A percentile compares a stretch with the other conserved stretches of the same genome.
phyloP scores from a whole-genome alignment of 2,797 vertebrate genomes.

The Todus mexicanus region DNA sequence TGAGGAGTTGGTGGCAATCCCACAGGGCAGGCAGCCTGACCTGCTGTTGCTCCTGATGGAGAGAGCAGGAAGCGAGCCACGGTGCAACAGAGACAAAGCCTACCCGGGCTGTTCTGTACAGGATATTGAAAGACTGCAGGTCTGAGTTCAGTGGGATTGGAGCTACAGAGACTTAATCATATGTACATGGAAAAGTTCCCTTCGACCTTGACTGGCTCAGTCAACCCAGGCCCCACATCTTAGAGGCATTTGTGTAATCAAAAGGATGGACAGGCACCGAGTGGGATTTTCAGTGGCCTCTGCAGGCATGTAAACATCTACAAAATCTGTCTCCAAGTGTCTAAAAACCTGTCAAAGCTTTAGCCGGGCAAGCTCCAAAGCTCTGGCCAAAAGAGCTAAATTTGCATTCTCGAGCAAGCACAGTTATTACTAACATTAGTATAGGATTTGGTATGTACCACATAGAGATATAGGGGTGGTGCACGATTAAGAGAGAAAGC shows the following conservation, averaged over 20 bases:
- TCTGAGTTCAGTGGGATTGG: not conserved
- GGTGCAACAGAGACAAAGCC: accelerated
- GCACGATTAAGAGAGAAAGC: not conserved
- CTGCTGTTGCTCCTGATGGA: not conserved
- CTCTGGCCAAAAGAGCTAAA: not conserved
- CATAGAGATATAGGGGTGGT: not conserved
- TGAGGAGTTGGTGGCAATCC: not conserved
- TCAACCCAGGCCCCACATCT: not conserved
- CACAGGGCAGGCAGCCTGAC: not conserved
- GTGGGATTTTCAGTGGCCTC: not conserved
- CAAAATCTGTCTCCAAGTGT: not conserved
- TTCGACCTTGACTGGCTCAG: not conserved
- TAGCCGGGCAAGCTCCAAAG: not conserved
- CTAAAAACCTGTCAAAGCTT: not conserved
- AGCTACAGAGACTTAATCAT: not conserved
- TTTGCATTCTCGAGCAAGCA: not conserved
- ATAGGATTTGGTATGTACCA: not conserved
- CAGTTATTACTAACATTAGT: not conserved
- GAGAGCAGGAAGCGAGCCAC: not conserved
- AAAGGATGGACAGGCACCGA: not conserved
- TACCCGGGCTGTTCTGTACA: not conserved
- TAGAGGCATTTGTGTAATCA: not conserved
- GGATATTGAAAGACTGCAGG: not conserved
- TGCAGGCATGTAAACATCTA: not conserved
- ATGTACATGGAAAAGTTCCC: not conserved